phyloP scores from a whole-genome alignment of 2,797 vertebrate species.

The Somateria mollissima region DNA sequence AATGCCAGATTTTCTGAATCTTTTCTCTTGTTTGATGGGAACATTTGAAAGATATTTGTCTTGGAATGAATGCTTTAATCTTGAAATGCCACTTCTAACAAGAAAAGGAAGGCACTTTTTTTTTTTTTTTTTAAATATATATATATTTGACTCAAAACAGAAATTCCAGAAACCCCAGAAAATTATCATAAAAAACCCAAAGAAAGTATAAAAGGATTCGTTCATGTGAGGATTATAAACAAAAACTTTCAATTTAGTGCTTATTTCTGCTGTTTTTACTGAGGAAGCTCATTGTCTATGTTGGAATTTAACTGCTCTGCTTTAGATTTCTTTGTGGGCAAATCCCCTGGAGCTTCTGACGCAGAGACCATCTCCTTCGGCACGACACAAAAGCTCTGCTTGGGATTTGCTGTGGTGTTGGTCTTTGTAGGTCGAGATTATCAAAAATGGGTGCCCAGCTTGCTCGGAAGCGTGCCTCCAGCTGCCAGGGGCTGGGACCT shows the following conservation, averaged over 20 bases:
- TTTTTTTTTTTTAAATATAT: too few relatives aligned
- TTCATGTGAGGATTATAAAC: not conserved
- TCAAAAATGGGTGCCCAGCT: not conserved
- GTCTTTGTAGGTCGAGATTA: not conserved
- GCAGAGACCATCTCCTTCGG: fast-evolving
- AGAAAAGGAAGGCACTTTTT: not conserved
- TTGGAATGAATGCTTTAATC: not conserved
- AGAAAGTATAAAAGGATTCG: not conserved
- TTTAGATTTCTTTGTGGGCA: not conserved
- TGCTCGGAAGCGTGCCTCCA: not conserved
- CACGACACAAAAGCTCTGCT: not conserved
- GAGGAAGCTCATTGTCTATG: not conserved
- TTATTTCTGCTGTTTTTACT: not conserved
- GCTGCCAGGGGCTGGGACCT: not conserved
- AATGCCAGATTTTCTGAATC: not conserved
- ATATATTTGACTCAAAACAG: not conserved
- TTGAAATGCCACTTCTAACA: not conserved
- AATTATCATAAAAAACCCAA: not conserved
- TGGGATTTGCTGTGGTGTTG: not conserved
- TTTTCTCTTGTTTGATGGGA: not conserved
- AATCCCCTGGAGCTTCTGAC: not conserved
- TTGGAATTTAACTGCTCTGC: not conserved
- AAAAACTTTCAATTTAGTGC: not conserved
- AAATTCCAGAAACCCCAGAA: not conserved
- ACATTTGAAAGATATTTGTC: not conserved